Percentiles rank a stretch among this genome's conserved stretches.
phyloP scores from a whole-genome alignment of 1,140 invertebrate species.

The Zelostemma sp. region DNA sequence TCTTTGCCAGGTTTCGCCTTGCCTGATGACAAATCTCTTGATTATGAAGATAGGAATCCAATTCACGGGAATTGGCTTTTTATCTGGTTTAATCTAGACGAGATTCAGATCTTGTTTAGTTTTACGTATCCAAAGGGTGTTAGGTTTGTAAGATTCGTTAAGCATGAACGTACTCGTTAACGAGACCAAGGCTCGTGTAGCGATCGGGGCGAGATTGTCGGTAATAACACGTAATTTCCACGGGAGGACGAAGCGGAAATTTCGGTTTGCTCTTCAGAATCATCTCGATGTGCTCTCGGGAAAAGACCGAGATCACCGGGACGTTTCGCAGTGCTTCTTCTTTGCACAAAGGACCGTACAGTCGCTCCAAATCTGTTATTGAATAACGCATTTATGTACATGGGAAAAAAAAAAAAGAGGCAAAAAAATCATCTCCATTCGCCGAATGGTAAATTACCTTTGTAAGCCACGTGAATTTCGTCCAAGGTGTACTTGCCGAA shows the following conservation, averaged over 20 bases:
- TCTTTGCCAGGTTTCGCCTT: constrained; percentile 85
- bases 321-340: constrained; percentile 83
- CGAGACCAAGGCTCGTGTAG: constrained; percentile 83
- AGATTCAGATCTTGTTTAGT: no score
- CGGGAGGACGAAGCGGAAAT: constrained; percentile 85
- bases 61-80: no score
- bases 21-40: constrained; percentile 67
- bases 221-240: constrained; percentile 85
- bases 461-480: constrained; percentile 84
- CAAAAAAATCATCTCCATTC: constrained; percentile 39
- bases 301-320: constrained; percentile 82
- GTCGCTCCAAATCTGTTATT: constrained; percentile 68
- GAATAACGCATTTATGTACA: constrained; percentile 54
- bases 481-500: constrained; percentile 79
- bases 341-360: constrained; percentile 82
- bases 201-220: constrained; percentile 80
- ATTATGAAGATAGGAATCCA: constrained; percentile 6
- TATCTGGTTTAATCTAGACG: no score
- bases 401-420: no score
- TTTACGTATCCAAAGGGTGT: no score
- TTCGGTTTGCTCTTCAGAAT: constrained; percentile 79
- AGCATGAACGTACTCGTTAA: constrained; percentile 87
- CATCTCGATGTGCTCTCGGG: constrained; percentile 81
- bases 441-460: constrained; percentile 71
- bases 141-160: no score